Evolutionary conservation across 2,888 invertebrate species (phyloP), one percentile per base, ranked within the genome.

Genomic region (Meloe dianella): DNA sequence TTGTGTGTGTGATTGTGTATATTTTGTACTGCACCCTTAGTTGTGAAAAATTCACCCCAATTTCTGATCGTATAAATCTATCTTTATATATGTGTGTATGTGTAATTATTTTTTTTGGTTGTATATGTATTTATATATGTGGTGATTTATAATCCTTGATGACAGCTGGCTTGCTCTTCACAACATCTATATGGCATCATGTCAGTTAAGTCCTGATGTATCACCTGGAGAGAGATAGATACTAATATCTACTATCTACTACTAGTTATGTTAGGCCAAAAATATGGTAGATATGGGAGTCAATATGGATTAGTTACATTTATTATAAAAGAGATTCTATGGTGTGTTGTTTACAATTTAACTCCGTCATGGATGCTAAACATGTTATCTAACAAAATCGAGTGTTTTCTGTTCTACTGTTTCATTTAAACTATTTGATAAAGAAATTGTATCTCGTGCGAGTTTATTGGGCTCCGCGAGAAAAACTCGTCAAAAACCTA

Each of bases 111-210:
- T 3, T 8, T 30, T 8, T 4, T 35, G 12, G 12, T 12, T 17
- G 41, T 41, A 41, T n/a, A 41, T 41, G 41, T 35, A 35, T 35
- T 14, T 35, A 65, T 63, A 70, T 64, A 58, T 56, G 60, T 62
- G 61, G 68, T 64, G 64, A 66, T 60, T 65, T 60, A 65, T 70
- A 71, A 71, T 71, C 71, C 71, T 63, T 38, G 57, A 61, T 65
- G 66, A 68, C 71, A 71, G 69, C 71, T 71, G 71, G 68, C 68
- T 68, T 68, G 63, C 66, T 64, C 68, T 64, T 38, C 60, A 59
- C 56, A 66, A 65, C 54, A 66, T 60, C 63, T 57, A 61, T 38
- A 58, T 17, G 41, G 41, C 41, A 41, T 17, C 41, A 65, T 61
- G 65, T 20, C 65, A 65, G 61, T 63, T 63, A 30, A 47, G 57